Conservation (phyloP, 1,140 invertebrate genomes). For the Drosophila mayri region DNA sequence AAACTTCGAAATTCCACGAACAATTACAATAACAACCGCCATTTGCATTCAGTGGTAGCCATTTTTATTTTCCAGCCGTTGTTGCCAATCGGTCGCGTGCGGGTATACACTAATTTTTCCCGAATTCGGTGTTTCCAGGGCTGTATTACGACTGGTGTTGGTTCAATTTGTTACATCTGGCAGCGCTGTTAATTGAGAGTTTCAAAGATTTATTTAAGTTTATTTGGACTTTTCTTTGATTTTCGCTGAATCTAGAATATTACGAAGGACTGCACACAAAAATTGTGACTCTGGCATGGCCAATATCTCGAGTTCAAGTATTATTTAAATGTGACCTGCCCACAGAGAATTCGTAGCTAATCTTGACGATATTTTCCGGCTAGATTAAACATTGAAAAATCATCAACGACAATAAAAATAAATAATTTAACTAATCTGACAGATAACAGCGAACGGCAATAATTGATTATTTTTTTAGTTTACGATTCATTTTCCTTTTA, state of each 20-base stretch:
- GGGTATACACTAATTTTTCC: slow-evolving; percentile 51
- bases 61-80: slow-evolving; percentile 82
- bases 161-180: neutral
- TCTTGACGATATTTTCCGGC: too few relatives aligned
- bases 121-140: slow-evolving; percentile 5
- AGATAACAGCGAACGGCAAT: too few relatives aligned
- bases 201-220: neutral
- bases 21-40: slow-evolving; percentile 74
- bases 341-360: too few relatives aligned
- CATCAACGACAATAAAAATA: too few relatives aligned
- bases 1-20: slow-evolving; percentile 83
- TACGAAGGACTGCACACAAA: too few relatives aligned
- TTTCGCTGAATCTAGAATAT: neutral
- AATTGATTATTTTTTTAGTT: too few relatives aligned
- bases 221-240: neutral
- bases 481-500: too few relatives aligned
- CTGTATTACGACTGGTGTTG: neutral
- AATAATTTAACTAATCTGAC: too few relatives aligned
- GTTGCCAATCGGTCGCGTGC: slow-evolving; percentile 38
- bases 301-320: too few relatives aligned
- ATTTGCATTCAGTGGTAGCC: slow-evolving; percentile 75
- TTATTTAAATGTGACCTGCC: too few relatives aligned
- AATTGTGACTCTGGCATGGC: too few relatives aligned
- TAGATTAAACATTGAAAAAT: too few relatives aligned
- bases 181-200: neutral